Conservation (phyloP, 2,113 vertebrate genomes). For the Engystomops pustulosus region DNA sequence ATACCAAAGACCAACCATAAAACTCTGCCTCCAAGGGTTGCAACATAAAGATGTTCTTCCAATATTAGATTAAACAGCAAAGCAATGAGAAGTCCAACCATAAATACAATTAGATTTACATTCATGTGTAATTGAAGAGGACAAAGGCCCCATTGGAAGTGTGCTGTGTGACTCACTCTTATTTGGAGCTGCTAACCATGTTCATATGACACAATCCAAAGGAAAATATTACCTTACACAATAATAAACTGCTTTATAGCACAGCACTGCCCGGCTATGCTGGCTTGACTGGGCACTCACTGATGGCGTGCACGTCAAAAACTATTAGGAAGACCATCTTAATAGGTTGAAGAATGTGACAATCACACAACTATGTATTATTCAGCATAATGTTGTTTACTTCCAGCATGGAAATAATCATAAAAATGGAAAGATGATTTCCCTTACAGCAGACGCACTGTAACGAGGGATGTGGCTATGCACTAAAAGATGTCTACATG, state of each 20-base stretch:
- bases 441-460: not conserved
- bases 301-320: constrained; percentile 8
- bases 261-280: constrained; percentile 1
- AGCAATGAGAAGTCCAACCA: constrained; percentile 59
- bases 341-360: constrained; percentile 11
- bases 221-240: constrained; percentile 60
- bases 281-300: constrained; percentile 11
- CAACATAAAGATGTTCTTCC: constrained; percentile 59
- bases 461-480: not conserved
- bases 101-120: constrained; percentile 61
- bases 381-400: not conserved
- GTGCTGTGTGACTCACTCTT: constrained; percentile 57
- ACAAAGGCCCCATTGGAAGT: constrained; percentile 58
- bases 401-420: not conserved
- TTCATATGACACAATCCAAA: constrained; percentile 60
- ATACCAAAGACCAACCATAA: constrained; percentile 58
- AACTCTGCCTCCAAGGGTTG: constrained; percentile 55
- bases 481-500: not conserved
- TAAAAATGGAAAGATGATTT: constrained; percentile 21
- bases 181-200: constrained; percentile 58
- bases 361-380: constrained; percentile 14
- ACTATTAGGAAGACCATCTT: constrained; percentile 18
- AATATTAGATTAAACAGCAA: constrained; percentile 60
- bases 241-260: constrained; percentile 56
- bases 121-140: constrained; percentile 60